A percentile compares a stretch with the other conserved stretches of the same genome.
phyloP scores from a whole-genome alignment of 2,888 invertebrate species.

The Pyrgus malvae region DNA sequence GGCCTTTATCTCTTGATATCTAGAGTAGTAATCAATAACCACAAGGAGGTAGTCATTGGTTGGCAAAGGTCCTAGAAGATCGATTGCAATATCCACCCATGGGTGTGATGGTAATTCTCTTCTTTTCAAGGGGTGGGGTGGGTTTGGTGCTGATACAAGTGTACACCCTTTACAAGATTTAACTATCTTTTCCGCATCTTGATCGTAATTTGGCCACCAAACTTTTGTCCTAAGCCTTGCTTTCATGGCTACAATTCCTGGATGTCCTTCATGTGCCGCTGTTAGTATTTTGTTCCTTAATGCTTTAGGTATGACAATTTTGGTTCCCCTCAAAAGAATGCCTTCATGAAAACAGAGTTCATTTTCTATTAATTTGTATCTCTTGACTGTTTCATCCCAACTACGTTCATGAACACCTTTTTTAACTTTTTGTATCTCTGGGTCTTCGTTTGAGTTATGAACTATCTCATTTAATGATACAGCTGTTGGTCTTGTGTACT shows the following conservation, averaged over 20 bases:
- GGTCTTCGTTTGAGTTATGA: background rate
- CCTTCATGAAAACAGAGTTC: background rate
- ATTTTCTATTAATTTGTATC: background rate
- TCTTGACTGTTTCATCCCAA: background rate
- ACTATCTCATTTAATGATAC: background rate
- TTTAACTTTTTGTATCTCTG: background rate
- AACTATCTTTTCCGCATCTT: background rate
- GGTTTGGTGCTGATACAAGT: background rate
- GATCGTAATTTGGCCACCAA: slow-evolving; percentile 1
- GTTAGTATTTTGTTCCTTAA: background rate
- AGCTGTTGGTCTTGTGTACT: background rate
- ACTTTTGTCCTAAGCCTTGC: background rate
- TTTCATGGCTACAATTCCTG: slow-evolving; percentile 1
- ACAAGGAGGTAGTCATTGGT: background rate
- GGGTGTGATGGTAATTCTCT: background rate
- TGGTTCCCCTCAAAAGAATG: background rate
- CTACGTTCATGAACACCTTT: background rate
- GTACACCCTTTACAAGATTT: background rate
- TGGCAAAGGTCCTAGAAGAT: background rate
- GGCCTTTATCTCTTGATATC: background rate
- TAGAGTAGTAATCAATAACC: background rate
- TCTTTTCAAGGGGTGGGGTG: background rate
- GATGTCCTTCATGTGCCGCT: background rate
- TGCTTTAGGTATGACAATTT: background rate
- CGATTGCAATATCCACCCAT: slow-evolving; percentile 1